Conservation (phyloP, 2,113 vertebrate species). For the Psilopsiagon aymara region DNA sequence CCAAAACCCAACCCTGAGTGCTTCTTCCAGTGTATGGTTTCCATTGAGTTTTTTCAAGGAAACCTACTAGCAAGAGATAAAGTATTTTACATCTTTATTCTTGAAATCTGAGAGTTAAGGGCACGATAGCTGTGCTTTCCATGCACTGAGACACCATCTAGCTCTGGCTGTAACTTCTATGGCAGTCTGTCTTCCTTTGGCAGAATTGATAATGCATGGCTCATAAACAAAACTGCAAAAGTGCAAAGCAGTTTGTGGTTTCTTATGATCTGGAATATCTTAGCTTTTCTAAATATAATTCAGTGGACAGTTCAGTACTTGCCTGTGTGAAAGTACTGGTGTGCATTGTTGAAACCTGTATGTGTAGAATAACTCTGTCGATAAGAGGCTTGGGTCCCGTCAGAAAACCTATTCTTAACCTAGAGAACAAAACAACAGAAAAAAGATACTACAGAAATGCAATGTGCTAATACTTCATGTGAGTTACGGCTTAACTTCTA, state of each 20-base stretch:
- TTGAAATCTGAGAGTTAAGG: background rate
- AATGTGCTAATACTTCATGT: background rate
- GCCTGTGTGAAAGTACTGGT: conserved; percentile 93
- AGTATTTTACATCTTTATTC: background rate
- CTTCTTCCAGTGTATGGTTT: background rate
- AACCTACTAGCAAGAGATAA: background rate
- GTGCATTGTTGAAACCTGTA: conserved; percentile 90
- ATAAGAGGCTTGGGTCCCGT: conserved; percentile 91
- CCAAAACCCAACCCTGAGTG: background rate
- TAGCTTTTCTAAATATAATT: background rate
- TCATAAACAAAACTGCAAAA: background rate
- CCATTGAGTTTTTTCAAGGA: background rate
- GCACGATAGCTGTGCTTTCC: background rate
- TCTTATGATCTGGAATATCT: background rate
- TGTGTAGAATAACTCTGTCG: conserved; percentile 87
- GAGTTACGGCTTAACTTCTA: background rate
- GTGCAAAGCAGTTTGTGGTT: background rate
- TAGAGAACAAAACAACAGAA: conserved; percentile 47
- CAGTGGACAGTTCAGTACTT: conserved; percentile 12
- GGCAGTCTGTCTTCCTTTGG: background rate
- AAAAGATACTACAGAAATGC: background rate
- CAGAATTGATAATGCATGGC: background rate
- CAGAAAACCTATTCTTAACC: conserved; percentile 91
- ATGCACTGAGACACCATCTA: background rate
- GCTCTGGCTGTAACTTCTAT: background rate